Base-by-base conservation (phyloP, 30 jellyfish, hydroid and myxozoan genomes). In the Phacellophora camtschatica region DNA sequence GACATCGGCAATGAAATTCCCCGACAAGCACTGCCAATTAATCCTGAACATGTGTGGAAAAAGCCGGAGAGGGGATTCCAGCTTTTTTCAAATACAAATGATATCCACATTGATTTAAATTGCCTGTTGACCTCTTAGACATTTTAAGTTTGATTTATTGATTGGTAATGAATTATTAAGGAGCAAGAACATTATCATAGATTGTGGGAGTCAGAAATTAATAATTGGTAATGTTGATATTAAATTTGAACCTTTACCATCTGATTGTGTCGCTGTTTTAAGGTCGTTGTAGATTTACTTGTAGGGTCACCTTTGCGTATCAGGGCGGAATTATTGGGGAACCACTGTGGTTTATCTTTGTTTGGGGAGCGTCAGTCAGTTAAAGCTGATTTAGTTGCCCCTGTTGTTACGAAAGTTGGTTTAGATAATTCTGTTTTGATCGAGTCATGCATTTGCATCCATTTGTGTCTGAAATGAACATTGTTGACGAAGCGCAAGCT, bases 341-440 rank as follows among this genome's bases (percentile, higher is more conserved):
- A 66, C 55, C 93, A 81, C 67, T 67, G 93, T 81, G 93, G 93
- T 29, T 65, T 43, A 66, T 69, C 64, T 66, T 16, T 81, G 85
- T 81, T 49, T 66, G 78, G 93, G 79, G 85, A 81, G 53, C 68
- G 93, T 27, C 93, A 81, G 85, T 41, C 67, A 39, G 93, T 81
- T 50, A 77, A 29, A 39, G 66, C 89, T 77, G 89, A 77, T 66
- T 41, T 81, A 61, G 84, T 67, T 29, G 93, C 93, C 77, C 85
- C 85, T 15, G 39, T 81, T 81, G 93, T 66, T 6, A 66, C 86
- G 5, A 72, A 81, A 81, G 93, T 85, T 48, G 93, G 67, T 81
- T 66, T 78, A 16, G 20, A 66, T 66, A 50, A 81, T 81, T 81
- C 78, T 81, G 79, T 81, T 41, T 35, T 31, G 76, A 51, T 81